Evolutionary conservation across 2,797 vertebrate genomes (phyloP).

Genomic region (Tamandua tetradactyla): DNA sequence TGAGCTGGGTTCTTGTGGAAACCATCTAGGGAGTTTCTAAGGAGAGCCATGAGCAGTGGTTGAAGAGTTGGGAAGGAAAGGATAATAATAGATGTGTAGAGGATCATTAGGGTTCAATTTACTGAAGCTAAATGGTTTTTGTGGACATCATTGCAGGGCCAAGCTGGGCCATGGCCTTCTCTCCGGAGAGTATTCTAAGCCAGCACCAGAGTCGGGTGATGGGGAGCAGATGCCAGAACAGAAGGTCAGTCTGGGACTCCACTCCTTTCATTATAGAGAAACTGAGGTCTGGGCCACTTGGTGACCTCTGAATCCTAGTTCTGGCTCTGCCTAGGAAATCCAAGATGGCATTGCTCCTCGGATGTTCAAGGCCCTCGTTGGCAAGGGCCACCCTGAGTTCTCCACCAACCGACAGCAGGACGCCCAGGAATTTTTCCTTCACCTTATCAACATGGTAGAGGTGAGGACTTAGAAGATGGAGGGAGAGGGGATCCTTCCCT

Average conservation of each 20-base stretch:
- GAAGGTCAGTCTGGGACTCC: constrained; percentile 86
- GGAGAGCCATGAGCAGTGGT: not conserved
- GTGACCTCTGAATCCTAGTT: not conserved
- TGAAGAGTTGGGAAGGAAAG: not conserved
- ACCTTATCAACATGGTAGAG: constrained; percentile 99
- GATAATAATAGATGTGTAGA: not conserved
- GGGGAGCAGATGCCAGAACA: constrained; percentile 91
- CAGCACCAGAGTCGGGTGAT: constrained; percentile 88
- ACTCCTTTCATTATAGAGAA: not conserved
- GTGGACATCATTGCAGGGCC: constrained; percentile 87
- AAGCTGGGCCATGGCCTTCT: constrained; percentile 96
- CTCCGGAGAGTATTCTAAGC: constrained; percentile 97
- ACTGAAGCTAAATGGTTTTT: not conserved
- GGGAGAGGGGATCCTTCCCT: not conserved
- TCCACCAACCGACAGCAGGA: constrained; percentile 99
- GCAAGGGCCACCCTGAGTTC: constrained; percentile 97
- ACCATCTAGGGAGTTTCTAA: not conserved
- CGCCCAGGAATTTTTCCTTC: constrained; percentile 98
- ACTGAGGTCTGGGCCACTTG: not conserved
- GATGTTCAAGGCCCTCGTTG: constrained; percentile 98
- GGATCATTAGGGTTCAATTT: not conserved
- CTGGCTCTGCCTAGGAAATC: constrained; percentile 88
- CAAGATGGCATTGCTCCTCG: constrained; percentile 96
- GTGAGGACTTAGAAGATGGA: constrained; percentile 82
- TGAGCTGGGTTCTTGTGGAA: not conserved